Conservation (phyloP, 2,113 vertebrate species). For the Hoplias malabaricus region DNA sequence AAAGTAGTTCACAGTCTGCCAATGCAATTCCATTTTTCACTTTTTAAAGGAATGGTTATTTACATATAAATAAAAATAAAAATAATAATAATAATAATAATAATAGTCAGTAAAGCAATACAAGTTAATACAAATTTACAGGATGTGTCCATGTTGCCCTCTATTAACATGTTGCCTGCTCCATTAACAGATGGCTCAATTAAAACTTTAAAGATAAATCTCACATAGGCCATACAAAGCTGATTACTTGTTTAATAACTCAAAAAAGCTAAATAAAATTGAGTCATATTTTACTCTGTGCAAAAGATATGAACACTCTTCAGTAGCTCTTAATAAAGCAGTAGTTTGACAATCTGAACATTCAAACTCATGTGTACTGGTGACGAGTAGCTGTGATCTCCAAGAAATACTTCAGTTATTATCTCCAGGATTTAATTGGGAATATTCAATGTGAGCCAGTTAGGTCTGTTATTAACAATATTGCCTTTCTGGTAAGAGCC, state of each 20-base stretch:
- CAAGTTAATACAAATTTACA: constrained; percentile 54
- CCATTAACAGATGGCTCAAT: not conserved
- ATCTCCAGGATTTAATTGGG: not conserved
- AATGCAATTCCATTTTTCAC: constrained; percentile 62
- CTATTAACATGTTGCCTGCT: too few relatives aligned
- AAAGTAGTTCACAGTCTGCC: constrained; percentile 65
- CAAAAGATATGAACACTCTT: not conserved
- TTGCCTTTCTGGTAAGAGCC: not conserved
- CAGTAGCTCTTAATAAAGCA: not conserved
- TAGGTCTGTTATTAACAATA: not conserved
- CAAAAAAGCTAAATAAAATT: not conserved
- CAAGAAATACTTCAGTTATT: not conserved
- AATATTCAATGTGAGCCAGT: not conserved
- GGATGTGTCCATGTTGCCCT: constrained; percentile 31
- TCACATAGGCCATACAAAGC: constrained; percentile 10
- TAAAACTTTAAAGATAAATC: constrained; percentile 3
- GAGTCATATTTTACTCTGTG: not conserved
- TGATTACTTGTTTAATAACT: not conserved
- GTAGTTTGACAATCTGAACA: not conserved
- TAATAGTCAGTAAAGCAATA: constrained; percentile 42
- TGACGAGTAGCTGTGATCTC: not conserved
- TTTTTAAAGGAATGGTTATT: constrained; percentile 68
- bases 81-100: constrained; percentile 56
- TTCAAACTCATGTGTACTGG: not conserved
- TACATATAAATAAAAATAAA: constrained; percentile 73